Base-by-base conservation (phyloP, 1,140 invertebrate species). In the Anthonomus grandis region DNA sequence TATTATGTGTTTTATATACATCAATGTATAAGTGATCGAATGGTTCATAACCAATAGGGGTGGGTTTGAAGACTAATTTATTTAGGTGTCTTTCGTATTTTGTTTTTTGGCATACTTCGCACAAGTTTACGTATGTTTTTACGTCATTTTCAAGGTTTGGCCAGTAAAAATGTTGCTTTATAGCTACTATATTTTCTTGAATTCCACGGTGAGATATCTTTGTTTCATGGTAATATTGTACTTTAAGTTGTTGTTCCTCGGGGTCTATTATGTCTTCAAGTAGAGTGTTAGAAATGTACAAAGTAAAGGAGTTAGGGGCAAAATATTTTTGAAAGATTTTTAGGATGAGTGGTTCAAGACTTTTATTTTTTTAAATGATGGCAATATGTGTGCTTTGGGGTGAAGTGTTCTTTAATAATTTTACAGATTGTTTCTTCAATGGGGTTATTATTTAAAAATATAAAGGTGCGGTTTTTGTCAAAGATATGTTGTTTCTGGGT, bases 291-390 rank as follows among this genome's bases (percentile, higher is more conserved):
- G n/a, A n/a, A n/a, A n/a, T n/a, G n/a, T n/a, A n/a, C n/a, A n/a
- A n/a, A n/a, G n/a, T n/a, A n/a, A n/a, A n/a, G n/a, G n/a, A n/a
- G n/a, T n/a, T n/a, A n/a, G n/a, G n/a, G n/a, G n/a, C n/a, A n/a
- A n/a, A n/a, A n/a, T n/a, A n/a, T n/a, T n/a, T n/a, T n/a, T n/a
- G 49, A 41, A 38, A 0, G 13, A 19, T 38, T 53, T 22, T 53
- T 39, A 47, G 21, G 13, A 53, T 23, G 10, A 24, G 23, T 15
- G 36, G 39, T 47, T 47, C 39, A 4, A 44, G 15, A 18, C 13
- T 36, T 22, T 54, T 54, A 19, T 54, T 34, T 36, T n/a, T 18
- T 36, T 46, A 45, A 37, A 49, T 50, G 51, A n/a, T 13, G 19
- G 24, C 18, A 36, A 22, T 48, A 55, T 10, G n/a, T 41, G 10